Base-by-base conservation (phyloP, 2,888 invertebrate genomes). In the Corbicula japonica region DNA sequence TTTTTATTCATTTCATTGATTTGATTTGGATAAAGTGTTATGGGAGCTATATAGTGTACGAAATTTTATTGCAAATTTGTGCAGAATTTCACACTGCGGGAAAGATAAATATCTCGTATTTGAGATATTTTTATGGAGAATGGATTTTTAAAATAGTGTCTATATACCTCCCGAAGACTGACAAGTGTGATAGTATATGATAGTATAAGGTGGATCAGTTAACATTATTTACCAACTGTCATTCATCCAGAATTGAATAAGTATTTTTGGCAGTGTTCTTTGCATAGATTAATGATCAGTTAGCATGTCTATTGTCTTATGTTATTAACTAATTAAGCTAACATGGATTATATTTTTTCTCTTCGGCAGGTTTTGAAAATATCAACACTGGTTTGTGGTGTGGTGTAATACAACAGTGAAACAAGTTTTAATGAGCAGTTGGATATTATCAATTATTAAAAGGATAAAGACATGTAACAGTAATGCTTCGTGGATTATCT, bases 191-290 rank as follows among this genome's bases (percentile, higher is more conserved):
- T 58, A 35, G 58, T 58, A n/a, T n/a, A 35, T 10, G 30, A 28
- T 54, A 54, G 35, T 46, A 48, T 63, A 61, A 35, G 23, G 44
- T 10, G 12, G 61, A 63, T 63, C 46, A 48, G 38, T 46, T 28
- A 46, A 4, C 41, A 58, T 34, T 50, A 70, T 70, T 70, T 35
- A 70, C 35, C 21, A n/a, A 28, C 60, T 70, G 70, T 70, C 60
- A 60, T 48, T 60, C 60, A 61, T 18, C 34, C 6, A 46, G 44
- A 63, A 58, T 60, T 70, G 35, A 50, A 48, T 60, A 34, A n/a
- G n/a, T 28, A 32, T 52, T 32, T 38, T 70, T 38, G 70, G 35
- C 38, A 35, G 60, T 54, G 28, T 56, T 41, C 10, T 10, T 58
- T 60, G 21, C 18, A 23, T 21, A 23, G 70, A 70, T 70, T 50